Percentiles rank a stretch among this genome's conserved stretches.
Conservation (phyloP, 2,797 vertebrate species). For the Coreius guichenoti region DNA sequence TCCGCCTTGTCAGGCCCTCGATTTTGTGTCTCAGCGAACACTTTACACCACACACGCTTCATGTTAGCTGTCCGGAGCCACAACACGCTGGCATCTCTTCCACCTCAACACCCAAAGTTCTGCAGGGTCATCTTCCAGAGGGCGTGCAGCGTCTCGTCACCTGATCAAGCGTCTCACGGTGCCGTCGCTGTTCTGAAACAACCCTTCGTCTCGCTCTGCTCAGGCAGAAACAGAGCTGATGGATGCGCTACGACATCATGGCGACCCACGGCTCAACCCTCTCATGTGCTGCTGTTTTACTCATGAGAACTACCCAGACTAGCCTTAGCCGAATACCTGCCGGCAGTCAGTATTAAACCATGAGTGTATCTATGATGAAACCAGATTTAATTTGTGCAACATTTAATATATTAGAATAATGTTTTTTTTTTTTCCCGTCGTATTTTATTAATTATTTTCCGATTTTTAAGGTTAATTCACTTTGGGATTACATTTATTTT, state of each 20-base stretch:
- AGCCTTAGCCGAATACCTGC: constrained; percentile 8
- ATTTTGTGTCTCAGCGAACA: constrained; percentile 59
- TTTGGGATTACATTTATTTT: background rate
- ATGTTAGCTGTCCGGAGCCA: constrained; percentile 63
- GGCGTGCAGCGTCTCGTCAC: constrained; percentile 69
- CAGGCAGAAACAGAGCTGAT: constrained; percentile 77
- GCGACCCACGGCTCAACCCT: constrained; percentile 81
- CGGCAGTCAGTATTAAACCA: background rate
- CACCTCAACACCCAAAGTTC: constrained; percentile 87
- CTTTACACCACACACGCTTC: constrained; percentile 4
- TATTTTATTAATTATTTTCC: background rate
- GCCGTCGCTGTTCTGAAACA: constrained; percentile 23
- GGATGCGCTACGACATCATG: constrained; percentile 79
- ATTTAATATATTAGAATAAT: background rate
- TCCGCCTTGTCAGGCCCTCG: background rate
- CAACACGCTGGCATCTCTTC: constrained; percentile 83
- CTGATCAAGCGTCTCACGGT: constrained; percentile 70
- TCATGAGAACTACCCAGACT: constrained; percentile 50
- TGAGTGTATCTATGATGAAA: background rate
- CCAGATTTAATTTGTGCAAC: background rate
- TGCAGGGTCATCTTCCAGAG: constrained; percentile 77
- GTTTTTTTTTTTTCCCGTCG: background rate
- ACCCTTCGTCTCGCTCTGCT: constrained; percentile 58
- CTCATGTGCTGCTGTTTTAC: constrained; percentile 68
- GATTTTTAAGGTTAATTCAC: background rate